Conservation (phyloP, 2,113 vertebrate species). For the Cariama cristata region DNA sequence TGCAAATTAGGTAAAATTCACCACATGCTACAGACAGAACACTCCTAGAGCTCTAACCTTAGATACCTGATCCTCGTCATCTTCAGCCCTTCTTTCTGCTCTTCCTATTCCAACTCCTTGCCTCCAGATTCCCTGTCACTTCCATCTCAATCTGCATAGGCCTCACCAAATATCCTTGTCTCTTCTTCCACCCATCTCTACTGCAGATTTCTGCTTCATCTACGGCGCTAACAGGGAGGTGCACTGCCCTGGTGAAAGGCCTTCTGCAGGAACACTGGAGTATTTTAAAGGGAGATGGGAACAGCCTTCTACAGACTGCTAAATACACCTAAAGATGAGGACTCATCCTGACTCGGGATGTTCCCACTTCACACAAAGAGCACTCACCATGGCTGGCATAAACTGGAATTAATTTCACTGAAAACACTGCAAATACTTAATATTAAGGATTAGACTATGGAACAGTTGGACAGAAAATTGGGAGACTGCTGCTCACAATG, state of each 20-base stretch:
- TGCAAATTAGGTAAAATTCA: neutral
- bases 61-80: neutral
- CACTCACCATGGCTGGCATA: fast-evolving
- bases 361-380: neutral
- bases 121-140: neutral
- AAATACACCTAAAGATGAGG: neutral
- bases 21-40: neutral
- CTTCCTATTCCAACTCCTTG: neutral
- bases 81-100: neutral
- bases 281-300: neutral
- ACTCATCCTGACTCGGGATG: neutral
- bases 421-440: neutral
- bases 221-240: neutral
- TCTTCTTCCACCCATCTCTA: neutral
- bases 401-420: neutral
- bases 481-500: neutral
- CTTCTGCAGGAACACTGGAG: neutral
- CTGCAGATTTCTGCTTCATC: neutral
- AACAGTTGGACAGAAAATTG: neutral
- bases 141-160: neutral
- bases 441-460: neutral
- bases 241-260: neutral
- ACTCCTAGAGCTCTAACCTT: neutral
- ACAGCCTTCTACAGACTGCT: neutral
- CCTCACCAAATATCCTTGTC: neutral